A percentile compares a stretch with the other conserved stretches of the same genome.
These are phyloP conservation scores for Holothuria glaberrima DNA, from an alignment of 35 echinoderm and acorn worm species.

Conservation along the genomic window DNA sequence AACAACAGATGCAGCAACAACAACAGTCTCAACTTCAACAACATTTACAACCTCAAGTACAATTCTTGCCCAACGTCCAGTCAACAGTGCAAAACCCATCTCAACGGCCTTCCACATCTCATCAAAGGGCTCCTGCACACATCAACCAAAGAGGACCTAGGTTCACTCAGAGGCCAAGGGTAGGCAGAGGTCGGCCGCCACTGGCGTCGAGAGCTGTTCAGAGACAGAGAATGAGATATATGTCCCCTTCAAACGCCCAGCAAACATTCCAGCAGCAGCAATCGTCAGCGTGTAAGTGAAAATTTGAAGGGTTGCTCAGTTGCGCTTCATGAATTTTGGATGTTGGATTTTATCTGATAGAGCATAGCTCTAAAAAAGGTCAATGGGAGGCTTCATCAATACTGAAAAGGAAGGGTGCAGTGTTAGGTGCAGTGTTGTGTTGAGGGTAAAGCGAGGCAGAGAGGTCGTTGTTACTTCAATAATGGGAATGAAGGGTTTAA, in stretches of 20 bases:
- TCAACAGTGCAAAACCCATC: neutral
- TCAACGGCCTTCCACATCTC: neutral
- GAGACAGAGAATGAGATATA: conserved; percentile 33
- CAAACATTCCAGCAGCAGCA: conserved; percentile 22
- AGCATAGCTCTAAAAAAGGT: too few relatives aligned
- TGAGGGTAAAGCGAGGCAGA: too few relatives aligned
- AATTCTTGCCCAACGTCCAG: conserved; percentile 34
- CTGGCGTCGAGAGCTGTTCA: neutral
- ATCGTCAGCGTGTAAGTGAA: conserved; percentile 6
- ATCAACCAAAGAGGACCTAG: conserved; percentile 16
- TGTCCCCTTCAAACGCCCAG: neutral
- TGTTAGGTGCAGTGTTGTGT: too few relatives aligned
- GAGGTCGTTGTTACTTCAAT: too few relatives aligned
- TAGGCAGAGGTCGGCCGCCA: conserved; percentile 23
- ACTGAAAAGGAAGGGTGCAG: too few relatives aligned
- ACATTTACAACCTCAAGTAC: neutral
- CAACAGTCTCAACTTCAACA: neutral
- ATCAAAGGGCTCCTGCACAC: neutral
- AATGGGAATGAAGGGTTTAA: too few relatives aligned
- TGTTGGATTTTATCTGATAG: too few relatives aligned
- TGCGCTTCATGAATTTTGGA: too few relatives aligned
- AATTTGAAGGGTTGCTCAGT: too few relatives aligned
- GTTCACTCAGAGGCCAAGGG: conserved; percentile 12
- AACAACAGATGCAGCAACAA: conserved; percentile 34
- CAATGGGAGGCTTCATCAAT: too few relatives aligned